Evolutionary conservation across 2,797 vertebrate species (phyloP), one percentile per base, ranked within the genome.

Genomic region (Alfaro cultratus): DNA sequence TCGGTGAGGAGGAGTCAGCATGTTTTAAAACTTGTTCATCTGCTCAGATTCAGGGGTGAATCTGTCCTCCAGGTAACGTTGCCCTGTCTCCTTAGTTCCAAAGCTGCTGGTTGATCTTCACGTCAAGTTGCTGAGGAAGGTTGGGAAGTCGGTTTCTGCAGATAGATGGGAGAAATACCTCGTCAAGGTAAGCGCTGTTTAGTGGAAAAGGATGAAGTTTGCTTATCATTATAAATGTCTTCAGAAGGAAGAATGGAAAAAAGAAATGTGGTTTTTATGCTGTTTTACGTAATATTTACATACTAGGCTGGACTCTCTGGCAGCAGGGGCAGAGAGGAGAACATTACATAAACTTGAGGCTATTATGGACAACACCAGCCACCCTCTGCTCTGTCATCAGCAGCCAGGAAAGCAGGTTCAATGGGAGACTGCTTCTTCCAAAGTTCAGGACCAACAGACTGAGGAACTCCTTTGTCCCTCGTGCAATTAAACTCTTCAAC

Each of bases 151-250:
- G 0, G 98, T 99, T 89, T 97, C 98, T 1, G 96, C 97, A 83
- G 99, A 99, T 84, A 94, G 98, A 97, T 99, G 99, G 99, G 99
- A 99, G 94, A 99, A 99, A 84, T 96, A 99, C 88, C 96, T 99
- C 13, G 94, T 98, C 78, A 99, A 97, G 97, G 99, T 99, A 96
- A 92, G 80, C 2, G 5, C 34, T 26, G 49, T 9, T 26, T 26
- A 53, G 49, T 51, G 49, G 49, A 23, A 53, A 53, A 21, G 18
- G 16, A 49, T 55, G 26, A n/a, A 12, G 26, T n/a, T 57, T 29
- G 55, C 55, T 29, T 60, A 15, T 16, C 4, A 31, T 29, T 60
- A 31, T 60, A 29, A 29, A 31, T 31, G 57, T 31, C 57, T 31
- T 29, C n/a, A n/a, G 26, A n/a, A 55, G 53, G 26, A n/a, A 55